These are phyloP conservation scores for Sakesphorus luctuosus DNA, from an alignment of 2,113 vertebrate species.

Conservation along the genomic window DNA sequence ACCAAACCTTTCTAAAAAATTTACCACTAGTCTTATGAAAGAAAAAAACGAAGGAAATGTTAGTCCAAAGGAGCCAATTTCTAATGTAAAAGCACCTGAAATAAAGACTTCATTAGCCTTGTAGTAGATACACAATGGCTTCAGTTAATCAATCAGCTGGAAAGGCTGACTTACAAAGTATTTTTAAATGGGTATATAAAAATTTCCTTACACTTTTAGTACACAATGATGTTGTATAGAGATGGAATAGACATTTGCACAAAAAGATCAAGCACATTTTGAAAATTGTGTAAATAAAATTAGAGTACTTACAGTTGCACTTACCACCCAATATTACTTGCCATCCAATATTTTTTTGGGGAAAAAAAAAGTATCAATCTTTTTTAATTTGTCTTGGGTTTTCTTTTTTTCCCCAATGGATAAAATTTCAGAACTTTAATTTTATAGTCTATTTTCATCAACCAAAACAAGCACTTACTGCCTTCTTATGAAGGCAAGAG, in stretches of 20 bases:
- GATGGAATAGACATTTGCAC: background rate
- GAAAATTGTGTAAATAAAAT: background rate
- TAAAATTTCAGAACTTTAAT: background rate
- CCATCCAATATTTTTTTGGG: background rate
- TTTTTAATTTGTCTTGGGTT: background rate
- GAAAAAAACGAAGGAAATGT: background rate
- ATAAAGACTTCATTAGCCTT: background rate
- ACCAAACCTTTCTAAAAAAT: background rate
- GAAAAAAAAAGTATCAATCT: fast-evolving
- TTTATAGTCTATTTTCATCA: background rate
- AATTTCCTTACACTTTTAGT: background rate
- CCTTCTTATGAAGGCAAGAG: background rate
- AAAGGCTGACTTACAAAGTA: background rate
- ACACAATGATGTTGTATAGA: background rate
- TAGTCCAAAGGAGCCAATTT: background rate
- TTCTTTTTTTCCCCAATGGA: background rate
- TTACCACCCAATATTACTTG: background rate
- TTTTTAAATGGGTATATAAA: background rate
- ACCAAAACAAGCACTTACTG: background rate
- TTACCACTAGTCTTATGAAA: background rate
- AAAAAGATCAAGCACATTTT: background rate
- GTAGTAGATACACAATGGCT: background rate
- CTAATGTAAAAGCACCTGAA: background rate
- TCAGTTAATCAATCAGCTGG: background rate
- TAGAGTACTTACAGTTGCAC: background rate